Base-by-base conservation (phyloP, 2,888 invertebrate species). In the Nysson spinosus region DNA sequence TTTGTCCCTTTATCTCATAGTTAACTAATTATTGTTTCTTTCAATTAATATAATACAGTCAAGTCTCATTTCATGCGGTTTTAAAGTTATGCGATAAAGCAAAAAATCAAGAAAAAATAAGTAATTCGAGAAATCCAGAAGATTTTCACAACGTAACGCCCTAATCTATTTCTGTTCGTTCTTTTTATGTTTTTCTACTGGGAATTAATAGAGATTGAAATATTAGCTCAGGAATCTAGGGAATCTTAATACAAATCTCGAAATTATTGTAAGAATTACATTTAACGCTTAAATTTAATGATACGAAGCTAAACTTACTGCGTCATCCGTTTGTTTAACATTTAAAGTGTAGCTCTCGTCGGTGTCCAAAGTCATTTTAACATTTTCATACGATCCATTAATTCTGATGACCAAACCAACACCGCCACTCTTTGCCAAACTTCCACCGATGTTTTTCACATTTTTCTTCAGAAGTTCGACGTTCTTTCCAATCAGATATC, bases 331-430 rank as follows among this genome's bases (percentile, higher is more conserved):
- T 4, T 32, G 39, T 4, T 42, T 19, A 0, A 72, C 22, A 6
- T 24, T 51, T n/a, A 76, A 46, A 11, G 14, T 50, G 86, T 93
- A 92, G 74, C 90, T 89, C 85, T 93, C 93, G 62, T 91, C 90
- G 22, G 91, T 89, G 0, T 89, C 83, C 69, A 92, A 77, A 0
- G 89, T 89, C 51, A 92, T 88, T 37, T 75, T 71, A 14, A 79
- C 47, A 1, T 77, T 54, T 4, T 70, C 42, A 7, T 67, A 20
- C 1, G 35, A 11, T n/a, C 42, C 11, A 14, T 69, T 44, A 9
- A 77, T 69, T 52, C 78, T 68, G 17, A 87, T 68, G 2, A 61
- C 42, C 34, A 86, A 34, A 0, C 57, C 61, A 16, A 58, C 39
- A 0, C 82, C 83, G 2, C 75, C 69, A 14, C 3, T 46, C 1